Base-by-base conservation (phyloP, 2,113 vertebrate genomes). In the Sitta europaea region DNA sequence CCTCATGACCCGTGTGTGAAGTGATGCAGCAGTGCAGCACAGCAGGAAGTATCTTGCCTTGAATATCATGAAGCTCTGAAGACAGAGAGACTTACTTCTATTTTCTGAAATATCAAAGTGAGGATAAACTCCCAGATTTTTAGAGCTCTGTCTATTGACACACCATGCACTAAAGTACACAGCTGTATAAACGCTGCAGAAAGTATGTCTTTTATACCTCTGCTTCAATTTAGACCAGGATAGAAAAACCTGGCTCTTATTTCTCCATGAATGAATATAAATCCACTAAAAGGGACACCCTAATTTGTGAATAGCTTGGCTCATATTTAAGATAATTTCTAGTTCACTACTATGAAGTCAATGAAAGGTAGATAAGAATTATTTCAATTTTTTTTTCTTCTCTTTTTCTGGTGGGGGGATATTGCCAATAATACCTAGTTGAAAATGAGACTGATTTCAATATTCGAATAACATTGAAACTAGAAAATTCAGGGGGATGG, bases 391-490 rank as follows among this genome's bases (percentile, higher is more conserved):
- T n/a, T 45, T 45, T n/a, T 27, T 27, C 14, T 23, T 43, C 5
- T 29, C 27, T 33, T 18, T 31, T 8, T 7, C 6, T 15, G 0
- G 1, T 1, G 5, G 3, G 2, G 11, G 6, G 1, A 3, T 14
- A n/a, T 21, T 29, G 51, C 5, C 6, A 4, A 16, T 6, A 38
- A 12, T 31, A 40, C 11, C 55, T 54, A 58, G 2, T 23, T 68
- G 42, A 91, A 83, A 74, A 71, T 6, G 3, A 59, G 19, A 54
- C 58, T 33, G 6, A 54, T 79, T 85, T 79, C 42, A 90, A 40
- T 28, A 27, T 42, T 81, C 8, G 7, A 89, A 59, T 70, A 74
- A 78, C 25, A 54, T n/a, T n/a, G n/a, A n/a, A 81, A 68, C 12
- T 7, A 53, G 66, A 71, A 74, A 68, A 66, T 62, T 53, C 63